These are phyloP conservation scores for Oligia fasciuncula DNA, from an alignment of 2,888 invertebrate species.

Conservation along the genomic window DNA sequence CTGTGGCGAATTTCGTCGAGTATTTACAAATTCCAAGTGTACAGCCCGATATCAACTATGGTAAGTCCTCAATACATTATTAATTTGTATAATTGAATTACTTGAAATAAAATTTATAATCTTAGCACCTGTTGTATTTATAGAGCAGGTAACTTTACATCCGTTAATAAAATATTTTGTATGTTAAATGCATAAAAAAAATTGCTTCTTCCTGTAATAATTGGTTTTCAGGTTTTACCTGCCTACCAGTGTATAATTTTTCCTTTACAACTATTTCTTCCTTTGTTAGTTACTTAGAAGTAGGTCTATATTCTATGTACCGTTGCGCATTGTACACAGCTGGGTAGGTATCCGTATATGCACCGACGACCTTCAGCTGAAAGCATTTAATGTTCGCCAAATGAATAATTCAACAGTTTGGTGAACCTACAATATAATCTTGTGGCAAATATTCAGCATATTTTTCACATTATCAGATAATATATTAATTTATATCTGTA, in stretches of 20 bases:
- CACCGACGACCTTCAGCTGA: neutral
- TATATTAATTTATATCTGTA: neutral
- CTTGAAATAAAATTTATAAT: too few species aligned
- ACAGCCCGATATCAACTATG: slow-evolving; percentile 94
- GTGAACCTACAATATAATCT: neutral
- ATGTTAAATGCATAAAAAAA: neutral
- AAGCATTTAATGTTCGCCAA: neutral
- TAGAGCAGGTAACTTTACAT: neutral
- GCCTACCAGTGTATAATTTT: neutral
- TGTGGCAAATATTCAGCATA: neutral
- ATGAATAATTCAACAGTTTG: neutral
- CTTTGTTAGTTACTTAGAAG: neutral
- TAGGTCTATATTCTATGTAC: neutral
- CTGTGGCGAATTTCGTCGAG: slow-evolving; percentile 93
- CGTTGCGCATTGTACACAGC: neutral
- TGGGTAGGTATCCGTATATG: neutral
- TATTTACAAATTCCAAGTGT: slow-evolving; percentile 94
- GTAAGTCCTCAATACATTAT: slow-evolving; percentile 83
- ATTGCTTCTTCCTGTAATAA: neutral
- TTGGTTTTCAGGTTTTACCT: neutral
- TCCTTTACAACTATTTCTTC: neutral
- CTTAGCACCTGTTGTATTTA: slow-evolving; percentile 1
- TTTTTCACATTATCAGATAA: slow-evolving; percentile 9
- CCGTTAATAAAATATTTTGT: neutral
- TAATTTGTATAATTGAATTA: neutral